A percentile compares a stretch with the other conserved stretches of the same genome.
Conservation (phyloP, 1,140 invertebrate genomes). For the Drosophila persimilis region DNA sequence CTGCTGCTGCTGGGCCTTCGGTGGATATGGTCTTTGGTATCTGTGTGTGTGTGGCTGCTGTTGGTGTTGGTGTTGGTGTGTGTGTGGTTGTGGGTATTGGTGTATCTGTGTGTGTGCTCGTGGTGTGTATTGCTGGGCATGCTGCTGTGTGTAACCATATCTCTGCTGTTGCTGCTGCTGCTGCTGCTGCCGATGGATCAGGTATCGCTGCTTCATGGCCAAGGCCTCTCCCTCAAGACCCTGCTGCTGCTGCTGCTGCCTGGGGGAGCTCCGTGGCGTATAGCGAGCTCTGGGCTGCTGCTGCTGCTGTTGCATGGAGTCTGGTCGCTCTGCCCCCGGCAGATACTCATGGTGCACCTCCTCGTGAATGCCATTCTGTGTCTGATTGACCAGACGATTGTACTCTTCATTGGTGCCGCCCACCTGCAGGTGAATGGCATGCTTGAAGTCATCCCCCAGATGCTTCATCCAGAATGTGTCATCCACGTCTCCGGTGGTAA, state of each 20-base stretch:
- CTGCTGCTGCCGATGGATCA: slow-evolving; percentile 26
- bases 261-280: background rate
- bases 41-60: slow-evolving; percentile 3
- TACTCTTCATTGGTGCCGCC: slow-evolving; percentile 66
- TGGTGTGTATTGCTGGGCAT: slow-evolving; percentile 17
- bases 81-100: background rate
- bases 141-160: slow-evolving; percentile 21
- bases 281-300: background rate
- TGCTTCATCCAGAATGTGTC: slow-evolving; percentile 76
- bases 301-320: background rate
- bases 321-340: slow-evolving; percentile 58
- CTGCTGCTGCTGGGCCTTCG: slow-evolving; percentile 1
- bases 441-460: slow-evolving; percentile 72
- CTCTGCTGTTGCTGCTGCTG: slow-evolving; percentile 7
- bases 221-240: slow-evolving; percentile 43
- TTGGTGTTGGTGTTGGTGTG: background rate
- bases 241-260: slow-evolving; percentile 6
- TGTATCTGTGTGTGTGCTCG: slow-evolving; percentile 14
- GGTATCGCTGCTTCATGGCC: slow-evolving; percentile 48
- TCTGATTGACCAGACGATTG: slow-evolving; percentile 64
- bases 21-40: slow-evolving; percentile 12
- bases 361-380: slow-evolving; percentile 60
- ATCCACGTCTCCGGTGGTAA: slow-evolving; percentile 69
- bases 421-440: slow-evolving; percentile 74
- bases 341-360: slow-evolving; percentile 71